These are phyloP conservation scores for Callionymus lyra DNA, from an alignment of 2,113 vertebrate genomes.

Conservation along the genomic window DNA sequence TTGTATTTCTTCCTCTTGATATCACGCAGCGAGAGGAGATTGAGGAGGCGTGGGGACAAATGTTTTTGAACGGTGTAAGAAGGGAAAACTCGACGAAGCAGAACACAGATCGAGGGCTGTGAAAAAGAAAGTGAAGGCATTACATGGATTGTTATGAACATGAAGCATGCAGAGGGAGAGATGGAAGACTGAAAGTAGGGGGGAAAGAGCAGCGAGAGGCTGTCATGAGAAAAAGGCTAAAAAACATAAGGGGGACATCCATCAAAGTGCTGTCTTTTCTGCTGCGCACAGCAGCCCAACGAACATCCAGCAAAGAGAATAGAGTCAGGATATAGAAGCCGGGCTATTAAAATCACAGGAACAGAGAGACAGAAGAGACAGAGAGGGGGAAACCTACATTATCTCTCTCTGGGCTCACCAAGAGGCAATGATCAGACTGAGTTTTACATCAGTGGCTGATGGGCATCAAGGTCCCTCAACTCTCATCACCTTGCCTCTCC, in stretches of 20 bases:
- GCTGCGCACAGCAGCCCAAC: slow-evolving; percentile 34
- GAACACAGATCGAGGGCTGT: slow-evolving; percentile 22
- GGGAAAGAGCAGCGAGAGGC: slow-evolving; percentile 10
- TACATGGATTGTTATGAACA: slow-evolving; percentile 19
- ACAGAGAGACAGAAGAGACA: not conserved
- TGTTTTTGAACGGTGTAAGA: slow-evolving; percentile 31
- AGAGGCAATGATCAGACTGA: slow-evolving; percentile 45
- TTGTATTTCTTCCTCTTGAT: slow-evolving; percentile 14
- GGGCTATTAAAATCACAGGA: slow-evolving; percentile 23
- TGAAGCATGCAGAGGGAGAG: slow-evolving; percentile 15
- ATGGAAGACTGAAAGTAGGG: slow-evolving; percentile 6
- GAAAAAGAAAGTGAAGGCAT: slow-evolving; percentile 23
- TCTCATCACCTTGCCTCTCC: slow-evolving; percentile 23
- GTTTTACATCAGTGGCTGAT: slow-evolving; percentile 45
- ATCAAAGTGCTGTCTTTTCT: slow-evolving; percentile 40
- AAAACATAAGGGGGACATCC: slow-evolving; percentile 26
- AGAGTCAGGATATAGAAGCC: slow-evolving; percentile 17
- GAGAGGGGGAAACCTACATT: slow-evolving; percentile 1
- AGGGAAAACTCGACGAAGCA: not conserved
- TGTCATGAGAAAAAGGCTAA: too few species aligned
- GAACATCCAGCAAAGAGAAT: slow-evolving; percentile 1
- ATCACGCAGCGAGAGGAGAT: slow-evolving; percentile 38
- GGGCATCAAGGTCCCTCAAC: slow-evolving; percentile 24
- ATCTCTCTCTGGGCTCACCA: slow-evolving; percentile 13
- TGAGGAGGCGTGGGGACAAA: slow-evolving; percentile 45